Evolutionary conservation across 1,140 invertebrate species (phyloP).

Genomic region (Drosophila rufa): DNA sequence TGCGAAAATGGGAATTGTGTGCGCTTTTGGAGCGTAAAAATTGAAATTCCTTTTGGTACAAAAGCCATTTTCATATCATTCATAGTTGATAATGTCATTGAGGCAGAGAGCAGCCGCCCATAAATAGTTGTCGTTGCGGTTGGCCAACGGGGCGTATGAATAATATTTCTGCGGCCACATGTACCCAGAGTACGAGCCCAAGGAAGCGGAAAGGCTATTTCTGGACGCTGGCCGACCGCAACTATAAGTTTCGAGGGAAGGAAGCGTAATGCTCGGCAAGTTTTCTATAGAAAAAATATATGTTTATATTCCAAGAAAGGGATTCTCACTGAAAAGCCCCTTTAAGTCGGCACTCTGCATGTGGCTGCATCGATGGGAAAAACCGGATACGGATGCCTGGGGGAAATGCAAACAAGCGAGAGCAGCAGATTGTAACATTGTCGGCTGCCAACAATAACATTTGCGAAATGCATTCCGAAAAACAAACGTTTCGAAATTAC

Average conservation of each 20-base stretch:
- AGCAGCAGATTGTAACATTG: slow-evolving; percentile 42
- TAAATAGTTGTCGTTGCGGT: slow-evolving; percentile 67
- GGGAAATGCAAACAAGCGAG: slow-evolving; percentile 38
- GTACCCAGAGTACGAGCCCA: slow-evolving; percentile 32
- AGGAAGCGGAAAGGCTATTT: slow-evolving; percentile 38
- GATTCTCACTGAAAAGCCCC: background rate
- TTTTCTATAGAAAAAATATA: slow-evolving; percentile 19
- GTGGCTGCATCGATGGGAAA: slow-evolving; percentile 8
- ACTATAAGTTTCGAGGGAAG: background rate
- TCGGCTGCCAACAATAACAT: slow-evolving; percentile 43
- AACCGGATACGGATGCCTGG: slow-evolving; percentile 12
- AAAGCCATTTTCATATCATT: slow-evolving; percentile 44
- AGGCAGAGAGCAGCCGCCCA: slow-evolving; percentile 18
- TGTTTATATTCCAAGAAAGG: background rate
- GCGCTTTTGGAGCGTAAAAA: slow-evolving; percentile 27
- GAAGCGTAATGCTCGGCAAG: background rate
- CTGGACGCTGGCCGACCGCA: slow-evolving; percentile 10
- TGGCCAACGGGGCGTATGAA: slow-evolving; percentile 58
- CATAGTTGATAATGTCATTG: slow-evolving; percentile 55
- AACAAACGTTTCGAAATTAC: slow-evolving; percentile 27
- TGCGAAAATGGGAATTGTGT: slow-evolving; percentile 11
- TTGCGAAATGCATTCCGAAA: slow-evolving; percentile 41
- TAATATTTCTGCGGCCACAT: slow-evolving; percentile 49
- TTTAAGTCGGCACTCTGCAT: slow-evolving; percentile 7
- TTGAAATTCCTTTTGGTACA: slow-evolving; percentile 32